These are phyloP conservation scores for Doris montereyensis DNA, from an alignment of 2,888 invertebrate species.

Conservation along the genomic window DNA sequence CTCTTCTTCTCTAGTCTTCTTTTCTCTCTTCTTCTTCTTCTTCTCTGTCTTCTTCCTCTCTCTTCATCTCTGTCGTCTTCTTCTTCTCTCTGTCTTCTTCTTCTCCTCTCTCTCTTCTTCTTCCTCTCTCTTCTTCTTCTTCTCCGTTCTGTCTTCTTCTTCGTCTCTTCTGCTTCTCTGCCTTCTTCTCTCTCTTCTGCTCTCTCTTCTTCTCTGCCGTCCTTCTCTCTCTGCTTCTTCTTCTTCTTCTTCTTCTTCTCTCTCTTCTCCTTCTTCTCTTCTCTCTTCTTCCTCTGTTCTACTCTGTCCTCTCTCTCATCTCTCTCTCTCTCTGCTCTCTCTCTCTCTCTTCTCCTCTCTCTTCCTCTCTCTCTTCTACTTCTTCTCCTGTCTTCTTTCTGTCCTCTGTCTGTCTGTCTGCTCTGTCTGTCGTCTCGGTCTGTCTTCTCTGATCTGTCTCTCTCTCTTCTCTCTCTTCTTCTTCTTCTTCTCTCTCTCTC, in stretches of 20 bases:
- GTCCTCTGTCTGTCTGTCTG: background rate
- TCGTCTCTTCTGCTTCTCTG: background rate
- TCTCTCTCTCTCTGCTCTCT: background rate
- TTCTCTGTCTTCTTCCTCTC: background rate
- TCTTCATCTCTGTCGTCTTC: background rate
- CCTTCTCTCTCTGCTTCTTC: background rate
- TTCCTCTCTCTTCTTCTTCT: background rate
- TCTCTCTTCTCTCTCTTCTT: background rate
- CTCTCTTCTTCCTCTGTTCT: slow-evolving; percentile 6
- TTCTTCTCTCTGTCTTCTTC: background rate
- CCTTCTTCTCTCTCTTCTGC: background rate
- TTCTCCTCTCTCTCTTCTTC: background rate
- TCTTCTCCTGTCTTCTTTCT: background rate
- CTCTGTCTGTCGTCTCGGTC: background rate
- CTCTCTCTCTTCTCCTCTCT: slow-evolving; percentile 18
- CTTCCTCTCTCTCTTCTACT: background rate
- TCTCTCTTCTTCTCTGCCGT: background rate
- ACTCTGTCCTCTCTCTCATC: background rate
- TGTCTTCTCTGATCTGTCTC: slow-evolving; percentile 20
- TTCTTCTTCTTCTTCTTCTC: background rate
- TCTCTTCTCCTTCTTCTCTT: background rate
- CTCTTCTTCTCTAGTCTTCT: background rate
- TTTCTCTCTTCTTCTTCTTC: background rate
- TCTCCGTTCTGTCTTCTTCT: background rate
- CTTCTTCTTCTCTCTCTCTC: background rate